A percentile compares a stretch with the other conserved stretches of the same genome.
These are phyloP conservation scores for Varanus komodoensis DNA, from an alignment of 2,113 vertebrate genomes.

Conservation along the genomic window DNA sequence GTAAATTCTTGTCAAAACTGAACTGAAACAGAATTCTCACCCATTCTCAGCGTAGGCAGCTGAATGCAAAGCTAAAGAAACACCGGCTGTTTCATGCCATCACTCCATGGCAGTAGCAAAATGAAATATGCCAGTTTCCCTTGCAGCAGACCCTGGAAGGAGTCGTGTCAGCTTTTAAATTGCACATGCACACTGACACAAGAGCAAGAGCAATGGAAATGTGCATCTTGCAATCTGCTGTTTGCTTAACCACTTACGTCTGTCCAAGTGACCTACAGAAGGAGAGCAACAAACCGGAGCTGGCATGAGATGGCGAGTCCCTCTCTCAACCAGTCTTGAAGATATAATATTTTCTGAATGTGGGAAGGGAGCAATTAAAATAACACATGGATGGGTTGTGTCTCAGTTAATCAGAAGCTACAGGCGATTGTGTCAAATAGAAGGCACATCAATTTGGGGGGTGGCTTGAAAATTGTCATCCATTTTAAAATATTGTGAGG, in stretches of 20 bases:
- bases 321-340: slow-evolving; percentile 28
- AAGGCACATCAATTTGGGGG: slow-evolving; percentile 29
- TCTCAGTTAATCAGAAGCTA: slow-evolving; percentile 54
- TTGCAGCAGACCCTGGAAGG: slow-evolving; percentile 67
- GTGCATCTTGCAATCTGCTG: slow-evolving; percentile 72
- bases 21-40: no score
- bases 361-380: slow-evolving; percentile 52
- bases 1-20: no score
- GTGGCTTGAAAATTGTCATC: slow-evolving; percentile 20
- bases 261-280: slow-evolving; percentile 63
- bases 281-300: slow-evolving; percentile 49
- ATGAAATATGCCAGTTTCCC: slow-evolving; percentile 63
- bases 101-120: slow-evolving; percentile 38
- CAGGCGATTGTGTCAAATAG: slow-evolving; percentile 14
- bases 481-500: slow-evolving; percentile 53
- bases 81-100: slow-evolving; percentile 23
- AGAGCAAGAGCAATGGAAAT: slow-evolving; percentile 69
- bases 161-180: slow-evolving; percentile 65
- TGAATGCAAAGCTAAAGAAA: slow-evolving; percentile 26
- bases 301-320: slow-evolving; percentile 55
- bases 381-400: slow-evolving; percentile 9
- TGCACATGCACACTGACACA: not conserved
- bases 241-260: slow-evolving; percentile 65
- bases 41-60: not conserved
- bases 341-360: slow-evolving; percentile 9